Conservation (phyloP, 53 echinoderm and acorn worm species). For the Holothuria scabra region DNA sequence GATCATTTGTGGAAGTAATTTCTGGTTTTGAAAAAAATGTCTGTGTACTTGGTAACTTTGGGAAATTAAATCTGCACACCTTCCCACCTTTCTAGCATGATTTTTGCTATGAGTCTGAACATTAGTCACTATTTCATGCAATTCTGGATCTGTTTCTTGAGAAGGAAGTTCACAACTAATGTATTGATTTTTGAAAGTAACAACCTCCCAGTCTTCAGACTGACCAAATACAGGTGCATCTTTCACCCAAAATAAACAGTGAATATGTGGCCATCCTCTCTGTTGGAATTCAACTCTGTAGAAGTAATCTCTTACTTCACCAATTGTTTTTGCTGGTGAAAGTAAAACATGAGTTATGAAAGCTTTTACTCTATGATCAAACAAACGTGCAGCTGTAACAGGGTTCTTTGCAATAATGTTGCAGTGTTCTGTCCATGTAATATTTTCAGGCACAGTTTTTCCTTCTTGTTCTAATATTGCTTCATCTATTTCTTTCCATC, state of each 20-base stretch:
- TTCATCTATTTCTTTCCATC: conserved; percentile 58
- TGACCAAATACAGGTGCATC: conserved; percentile 40
- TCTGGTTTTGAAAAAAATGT: conserved; percentile 59
- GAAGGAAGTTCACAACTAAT: background rate
- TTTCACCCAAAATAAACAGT: conserved; percentile 69
- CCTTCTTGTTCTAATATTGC: conserved; percentile 58
- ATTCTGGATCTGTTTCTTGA: background rate
- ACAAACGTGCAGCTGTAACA: conserved; percentile 69
- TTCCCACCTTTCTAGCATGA: conserved; percentile 64
- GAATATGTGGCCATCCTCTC: conserved; percentile 58
- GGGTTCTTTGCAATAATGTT: conserved; percentile 64
- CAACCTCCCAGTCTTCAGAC: background rate
- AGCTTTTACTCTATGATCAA: conserved; percentile 34
- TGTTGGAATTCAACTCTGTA: conserved; percentile 68
- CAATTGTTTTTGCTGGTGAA: too few relatives aligned
- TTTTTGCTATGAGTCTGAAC: conserved; percentile 15
- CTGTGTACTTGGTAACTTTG: conserved; percentile 62
- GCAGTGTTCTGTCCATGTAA: conserved; percentile 67
- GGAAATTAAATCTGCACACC: conserved; percentile 77
- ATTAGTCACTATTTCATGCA: background rate
- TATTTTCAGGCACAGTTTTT: conserved; percentile 48
- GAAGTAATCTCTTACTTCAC: conserved; percentile 36
- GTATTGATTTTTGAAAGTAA: conserved; percentile 1
- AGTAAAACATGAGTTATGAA: conserved; percentile 29
- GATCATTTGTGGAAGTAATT: too few relatives aligned